Evolutionary conservation across 1,140 invertebrate genomes (phyloP), one percentile per base, ranked within the genome.

Genomic region (Akabosia matsudoensis): DNA sequence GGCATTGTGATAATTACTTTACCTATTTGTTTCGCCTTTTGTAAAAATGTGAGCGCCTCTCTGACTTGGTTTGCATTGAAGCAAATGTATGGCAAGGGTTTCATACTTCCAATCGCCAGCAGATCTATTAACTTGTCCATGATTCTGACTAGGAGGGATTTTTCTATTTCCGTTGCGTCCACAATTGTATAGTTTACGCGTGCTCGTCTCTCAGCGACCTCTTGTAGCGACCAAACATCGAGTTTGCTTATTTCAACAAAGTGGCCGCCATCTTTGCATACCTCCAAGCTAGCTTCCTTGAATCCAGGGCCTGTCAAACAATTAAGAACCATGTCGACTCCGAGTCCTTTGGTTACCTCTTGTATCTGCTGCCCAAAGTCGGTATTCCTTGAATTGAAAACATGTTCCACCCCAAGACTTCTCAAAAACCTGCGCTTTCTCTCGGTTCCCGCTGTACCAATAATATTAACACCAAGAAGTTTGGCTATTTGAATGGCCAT

Each of bases 161-260:
- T 26, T 4, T 30, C 67, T 3, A 70, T 16, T 24, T 30, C 14
- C 7, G 28, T 56, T 22, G 31, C 28, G 22, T 70, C 67, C 24
- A 70, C 67, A 16, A 54, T 74, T 14, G 7, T 22, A 31, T 74
- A 74, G 4, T 74, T 24, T 1, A 74, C 73, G 28, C 26, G 22
- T 10, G 73, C 45, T 13, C 73, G 14, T 13, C 37, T 26, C 10
- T 31, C 10, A 13, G 10, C 18, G 26, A 74, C 73, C 24, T 74
- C 45, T 1, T 1, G 7, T 10, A 26, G 34, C 10, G 16, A 13
- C 73, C 73, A 74, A n/a, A 54, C 61, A 30, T 74, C 52, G 3
- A 74, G 24, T 56, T 74, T 74, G 33, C 73, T 74, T 7, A 74
- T 52, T 61, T 74, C 73, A 7, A 74, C 45, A 45, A 74, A 74